Percentiles rank a stretch among this genome's conserved stretches.
phyloP scores from a whole-genome alignment of 1,140 invertebrate species.

The Drosophila virilis region DNA sequence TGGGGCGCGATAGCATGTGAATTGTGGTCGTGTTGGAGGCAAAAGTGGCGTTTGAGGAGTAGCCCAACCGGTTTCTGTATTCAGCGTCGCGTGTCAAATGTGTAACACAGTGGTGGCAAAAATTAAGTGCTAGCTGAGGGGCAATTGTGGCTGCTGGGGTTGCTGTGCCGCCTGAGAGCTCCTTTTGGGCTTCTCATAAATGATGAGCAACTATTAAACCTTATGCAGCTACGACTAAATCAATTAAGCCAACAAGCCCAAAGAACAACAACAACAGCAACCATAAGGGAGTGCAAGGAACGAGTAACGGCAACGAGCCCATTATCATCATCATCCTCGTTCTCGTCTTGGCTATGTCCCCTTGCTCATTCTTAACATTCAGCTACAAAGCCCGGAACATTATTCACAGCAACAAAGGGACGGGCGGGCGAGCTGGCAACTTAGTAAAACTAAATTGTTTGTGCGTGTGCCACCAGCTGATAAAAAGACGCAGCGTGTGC shows the following conservation, averaged over 20 bases:
- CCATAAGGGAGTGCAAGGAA: constrained; percentile 27
- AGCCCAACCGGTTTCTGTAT: constrained; percentile 53
- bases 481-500: constrained; percentile 47
- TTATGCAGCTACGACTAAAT: constrained; percentile 71
- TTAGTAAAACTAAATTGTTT: constrained; percentile 37
- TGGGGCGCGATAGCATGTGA: constrained; percentile 55
- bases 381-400: constrained; percentile 70
- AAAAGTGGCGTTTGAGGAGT: constrained; percentile 37
- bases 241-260: constrained; percentile 71
- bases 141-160: constrained; percentile 19
- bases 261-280: constrained; percentile 44
- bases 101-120: constrained; percentile 64
- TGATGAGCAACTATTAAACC: constrained; percentile 72
- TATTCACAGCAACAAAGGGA: constrained; percentile 53
- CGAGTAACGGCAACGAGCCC: constrained; percentile 62
- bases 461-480: constrained; percentile 62
- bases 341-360: neutral
- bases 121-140: constrained; percentile 50
- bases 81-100: constrained; percentile 45
- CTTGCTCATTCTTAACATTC: constrained; percentile 49
- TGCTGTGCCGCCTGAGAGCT: constrained; percentile 3
- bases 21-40: constrained; percentile 13
- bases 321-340: constrained; percentile 69
- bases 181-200: constrained; percentile 42
- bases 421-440: neutral